Evolutionary conservation across 1,140 invertebrate species (phyloP).

Genomic region (Euwallacea similis): DNA sequence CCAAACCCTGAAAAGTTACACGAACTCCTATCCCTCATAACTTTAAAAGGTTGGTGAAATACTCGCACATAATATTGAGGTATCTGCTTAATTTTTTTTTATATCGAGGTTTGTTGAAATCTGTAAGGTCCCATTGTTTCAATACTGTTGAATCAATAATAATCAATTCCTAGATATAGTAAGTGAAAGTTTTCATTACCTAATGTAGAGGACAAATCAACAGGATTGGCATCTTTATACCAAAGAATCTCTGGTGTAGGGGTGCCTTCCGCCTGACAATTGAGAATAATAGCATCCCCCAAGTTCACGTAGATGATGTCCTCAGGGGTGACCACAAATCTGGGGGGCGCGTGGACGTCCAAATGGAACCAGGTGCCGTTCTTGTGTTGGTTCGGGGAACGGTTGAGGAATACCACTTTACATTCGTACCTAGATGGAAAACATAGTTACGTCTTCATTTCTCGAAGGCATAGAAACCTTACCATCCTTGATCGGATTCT

Average conservation of each 20-base stretch:
- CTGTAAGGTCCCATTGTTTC: no score
- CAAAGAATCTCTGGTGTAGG: slow-evolving; percentile 88
- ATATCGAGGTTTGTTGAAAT: no score
- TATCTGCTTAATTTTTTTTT: no score
- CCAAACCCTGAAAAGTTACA: no score
- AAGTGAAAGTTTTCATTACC: slow-evolving; percentile 41
- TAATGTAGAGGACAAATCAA: slow-evolving; percentile 81
- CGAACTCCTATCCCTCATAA: no score
- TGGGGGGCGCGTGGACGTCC: slow-evolving; percentile 91
- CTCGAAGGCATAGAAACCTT: slow-evolving; percentile 18
- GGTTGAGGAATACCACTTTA: slow-evolving; percentile 93
- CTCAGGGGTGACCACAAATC: slow-evolving; percentile 88
- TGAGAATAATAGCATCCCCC: slow-evolving; percentile 91
- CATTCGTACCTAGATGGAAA: slow-evolving; percentile 74
- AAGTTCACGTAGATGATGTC: slow-evolving; percentile 95
- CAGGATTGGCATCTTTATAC: slow-evolving; percentile 89
- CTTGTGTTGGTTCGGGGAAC: slow-evolving; percentile 83
- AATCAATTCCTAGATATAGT: neutral
- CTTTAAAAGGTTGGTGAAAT: no score
- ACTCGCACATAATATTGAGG: no score
- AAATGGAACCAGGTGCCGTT: slow-evolving; percentile 96
- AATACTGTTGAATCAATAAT: no score
- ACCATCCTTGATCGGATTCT: slow-evolving; percentile 92
- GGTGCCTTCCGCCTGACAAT: slow-evolving; percentile 92
- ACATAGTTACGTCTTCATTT: no score